Percentiles rank a stretch among this genome's conserved stretches.
Conservation (phyloP, 2,888 invertebrate genomes). For the Lochmaea capreae region DNA sequence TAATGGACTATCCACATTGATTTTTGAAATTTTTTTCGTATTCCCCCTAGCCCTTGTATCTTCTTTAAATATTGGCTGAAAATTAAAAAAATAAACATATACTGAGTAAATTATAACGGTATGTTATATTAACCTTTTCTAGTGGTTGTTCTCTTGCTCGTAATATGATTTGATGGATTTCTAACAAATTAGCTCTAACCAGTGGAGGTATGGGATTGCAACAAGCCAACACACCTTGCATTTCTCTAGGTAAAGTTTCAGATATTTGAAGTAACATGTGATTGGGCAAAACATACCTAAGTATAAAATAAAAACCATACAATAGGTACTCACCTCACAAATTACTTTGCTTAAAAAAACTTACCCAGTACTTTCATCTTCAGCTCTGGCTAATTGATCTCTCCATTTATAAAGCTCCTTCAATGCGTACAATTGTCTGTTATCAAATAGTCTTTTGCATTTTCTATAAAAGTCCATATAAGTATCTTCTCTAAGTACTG, state of each 20-base stretch:
- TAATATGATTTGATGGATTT: conserved; percentile 75
- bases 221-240: conserved; percentile 92
- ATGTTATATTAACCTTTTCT: conserved; percentile 64
- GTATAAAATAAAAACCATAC: conserved; percentile 57
- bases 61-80: conserved; percentile 67
- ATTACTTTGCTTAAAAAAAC: conserved; percentile 47
- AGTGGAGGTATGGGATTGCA: conserved; percentile 93
- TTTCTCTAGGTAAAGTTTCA: conserved; percentile 88
- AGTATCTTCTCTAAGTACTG: conserved; percentile 74
- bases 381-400: conserved; percentile 82
- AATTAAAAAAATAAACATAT: conserved; percentile 27
- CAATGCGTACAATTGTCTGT: conserved; percentile 86
- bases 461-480: conserved; percentile 82
- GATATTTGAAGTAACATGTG: conserved; percentile 94
- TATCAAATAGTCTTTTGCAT: conserved; percentile 85
- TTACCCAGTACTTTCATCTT: conserved; percentile 91
- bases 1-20: conserved; percentile 69
- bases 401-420: conserved; percentile 88
- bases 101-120: not conserved
- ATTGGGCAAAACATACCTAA: conserved; percentile 94
- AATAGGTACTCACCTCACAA: too few species aligned
- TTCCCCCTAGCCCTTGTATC: conserved; percentile 61
- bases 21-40: conserved; percentile 58
- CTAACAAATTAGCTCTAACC: conserved; percentile 68
- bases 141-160: conserved; percentile 78